Base-by-base conservation (phyloP, 1,140 invertebrate genomes). In the Eriosoma lanigerum region DNA sequence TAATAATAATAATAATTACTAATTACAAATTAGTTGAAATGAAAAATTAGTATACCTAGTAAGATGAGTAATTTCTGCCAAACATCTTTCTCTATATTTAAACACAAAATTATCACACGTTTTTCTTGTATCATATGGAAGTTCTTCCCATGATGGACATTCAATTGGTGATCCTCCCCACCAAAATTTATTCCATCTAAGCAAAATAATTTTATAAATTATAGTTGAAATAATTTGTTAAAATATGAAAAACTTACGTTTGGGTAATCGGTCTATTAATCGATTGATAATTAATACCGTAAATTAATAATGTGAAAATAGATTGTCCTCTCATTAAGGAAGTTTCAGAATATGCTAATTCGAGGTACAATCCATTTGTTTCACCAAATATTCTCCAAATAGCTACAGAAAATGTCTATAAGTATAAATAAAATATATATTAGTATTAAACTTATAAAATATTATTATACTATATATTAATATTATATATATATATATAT, bases 41-140 rank as follows among this genome's bases (percentile, higher is more conserved):
- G 32, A 6, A 64, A 58, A 50, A 38, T 17, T 5, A 80, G 84
- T 84, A n/a, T 85, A 91, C 89, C 88, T 89, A 86, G 88, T 89
- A 85, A 93, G 91, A 83, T 89, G 89, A 21, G 93, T 92, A 84
- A 97, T 94, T 58, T 93, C 91, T 82, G 89, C 87, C 66, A 89
- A 89, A 87, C 95, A 97, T 82, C 92, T 93, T 13, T 91, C 89
- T 84, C 94, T 87, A 86, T 97, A 93, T 85, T 96, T 93, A 44
- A 89, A 91, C 26, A 90, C 90, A 86, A 97, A 98, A 85, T 97
- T 94, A 82, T 96, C 93, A 84, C 95, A 95, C 64, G 95, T 91
- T 82, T 93, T 90, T 83, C 89, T 92, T 0, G 92, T 93, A 85
- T 95, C 93, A 21, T 90, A 87, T 64, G 90, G 90, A 4, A 97